Conservation (phyloP, 2,888 invertebrate genomes). For the Muschampia plurimacula region DNA sequence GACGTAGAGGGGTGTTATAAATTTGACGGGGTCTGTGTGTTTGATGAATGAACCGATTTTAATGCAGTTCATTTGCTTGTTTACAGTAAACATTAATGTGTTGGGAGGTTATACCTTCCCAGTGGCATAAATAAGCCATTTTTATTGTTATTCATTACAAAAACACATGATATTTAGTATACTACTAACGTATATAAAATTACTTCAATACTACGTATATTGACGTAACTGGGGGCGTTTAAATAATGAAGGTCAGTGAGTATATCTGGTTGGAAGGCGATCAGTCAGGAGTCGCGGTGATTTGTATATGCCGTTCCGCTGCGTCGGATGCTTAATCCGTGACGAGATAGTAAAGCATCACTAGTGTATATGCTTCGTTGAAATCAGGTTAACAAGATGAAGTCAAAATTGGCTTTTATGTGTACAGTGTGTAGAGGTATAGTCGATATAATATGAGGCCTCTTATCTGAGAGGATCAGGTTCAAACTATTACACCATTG, state of each 20-base stretch:
- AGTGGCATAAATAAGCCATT: too few relatives aligned
- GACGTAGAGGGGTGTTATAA: too few relatives aligned
- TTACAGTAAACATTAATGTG: too few relatives aligned
- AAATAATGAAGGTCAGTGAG: conserved; percentile 33
- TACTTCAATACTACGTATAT: neutral
- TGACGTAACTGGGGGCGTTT: conserved; percentile 9
- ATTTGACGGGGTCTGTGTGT: too few relatives aligned
- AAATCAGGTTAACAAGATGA: neutral
- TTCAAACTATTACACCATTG: too few relatives aligned
- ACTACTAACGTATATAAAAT: neutral
- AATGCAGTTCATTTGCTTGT: too few relatives aligned
- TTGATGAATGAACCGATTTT: too few relatives aligned
- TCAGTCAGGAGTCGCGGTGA: conserved; percentile 35
- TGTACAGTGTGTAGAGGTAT: neutral
- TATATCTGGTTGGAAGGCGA: conserved; percentile 27
- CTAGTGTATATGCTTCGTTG: neutral
- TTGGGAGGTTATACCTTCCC: too few relatives aligned
- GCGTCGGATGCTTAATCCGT: conserved; percentile 31
- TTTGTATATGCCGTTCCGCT: conserved; percentile 33
- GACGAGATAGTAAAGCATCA: conserved; percentile 9
- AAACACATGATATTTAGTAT: too few relatives aligned
- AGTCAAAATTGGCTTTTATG: neutral
- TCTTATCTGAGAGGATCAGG: too few relatives aligned
- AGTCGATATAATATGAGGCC: too few relatives aligned
- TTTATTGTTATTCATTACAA: too few relatives aligned